A percentile compares a stretch with the other conserved stretches of the same genome.
These are phyloP conservation scores for Bathynomus jamesi DNA, from an alignment of 1,140 invertebrate species.

Conservation along the genomic window DNA sequence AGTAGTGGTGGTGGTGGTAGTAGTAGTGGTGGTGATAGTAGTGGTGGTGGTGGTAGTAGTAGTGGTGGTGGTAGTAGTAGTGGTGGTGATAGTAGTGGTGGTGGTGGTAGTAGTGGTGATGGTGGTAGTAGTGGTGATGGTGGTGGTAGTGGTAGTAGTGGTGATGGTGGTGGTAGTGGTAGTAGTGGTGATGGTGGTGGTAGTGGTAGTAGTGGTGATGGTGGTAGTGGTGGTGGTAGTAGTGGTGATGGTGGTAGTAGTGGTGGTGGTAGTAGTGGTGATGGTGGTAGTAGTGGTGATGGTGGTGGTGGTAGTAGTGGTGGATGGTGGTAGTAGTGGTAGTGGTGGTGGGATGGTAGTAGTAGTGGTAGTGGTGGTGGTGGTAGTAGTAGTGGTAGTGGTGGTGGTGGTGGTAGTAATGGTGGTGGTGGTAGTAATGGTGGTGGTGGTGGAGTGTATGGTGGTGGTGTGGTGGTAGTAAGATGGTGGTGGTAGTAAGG, in stretches of 20 bases:
- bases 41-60: background rate
- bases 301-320: background rate
- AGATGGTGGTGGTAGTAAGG: no score
- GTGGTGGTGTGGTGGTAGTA: background rate
- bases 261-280: background rate
- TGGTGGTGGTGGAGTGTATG: no score
- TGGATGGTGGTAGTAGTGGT: background rate
- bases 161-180: background rate
- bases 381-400: background rate
- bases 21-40: background rate
- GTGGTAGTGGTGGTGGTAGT: background rate
- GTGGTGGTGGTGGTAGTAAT: background rate
- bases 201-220: background rate
- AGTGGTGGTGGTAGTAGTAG: background rate
- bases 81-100: background rate
- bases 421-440: no score
- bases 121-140: background rate
- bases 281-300: background rate
- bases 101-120: background rate
- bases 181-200: background rate
- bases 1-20: background rate
- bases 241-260: background rate
- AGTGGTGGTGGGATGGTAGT: background rate
- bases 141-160: background rate
- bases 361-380: background rate